Percentiles rank a stretch among this genome's conserved stretches.
These are phyloP conservation scores for Mesitornis unicolor DNA, from an alignment of 2,113 vertebrate species.

Conservation along the genomic window DNA sequence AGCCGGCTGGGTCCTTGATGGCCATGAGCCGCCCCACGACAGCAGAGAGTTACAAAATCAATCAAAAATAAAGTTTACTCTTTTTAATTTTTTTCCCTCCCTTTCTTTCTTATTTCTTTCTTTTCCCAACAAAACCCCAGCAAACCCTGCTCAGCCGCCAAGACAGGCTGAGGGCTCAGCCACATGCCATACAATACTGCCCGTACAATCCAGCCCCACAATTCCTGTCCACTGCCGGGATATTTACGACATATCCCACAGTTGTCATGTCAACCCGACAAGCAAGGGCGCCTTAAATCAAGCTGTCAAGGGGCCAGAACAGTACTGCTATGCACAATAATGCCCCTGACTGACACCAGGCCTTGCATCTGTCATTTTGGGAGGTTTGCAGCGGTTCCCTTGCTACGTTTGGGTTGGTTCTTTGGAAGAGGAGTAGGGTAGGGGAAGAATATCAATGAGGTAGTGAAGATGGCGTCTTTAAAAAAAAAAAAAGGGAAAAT, in stretches of 20 bases:
- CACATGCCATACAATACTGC: slow-evolving; percentile 71
- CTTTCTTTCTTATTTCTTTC: slow-evolving; percentile 12
- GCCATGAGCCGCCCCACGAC: neutral
- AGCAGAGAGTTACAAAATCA: neutral
- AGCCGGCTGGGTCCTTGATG: neutral
- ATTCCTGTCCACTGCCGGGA: slow-evolving; percentile 70
- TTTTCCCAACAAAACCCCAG: slow-evolving; percentile 13
- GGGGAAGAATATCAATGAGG: slow-evolving; percentile 59
- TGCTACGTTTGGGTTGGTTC: neutral
- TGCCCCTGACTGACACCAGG: slow-evolving; percentile 57
- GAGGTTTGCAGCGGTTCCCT: neutral
- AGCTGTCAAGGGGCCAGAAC: slow-evolving; percentile 64
- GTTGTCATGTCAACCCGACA: slow-evolving; percentile 76
- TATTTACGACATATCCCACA: slow-evolving; percentile 74
- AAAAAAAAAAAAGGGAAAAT: neutral
- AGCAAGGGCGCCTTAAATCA: slow-evolving; percentile 70
- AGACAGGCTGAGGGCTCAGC: slow-evolving; percentile 50
- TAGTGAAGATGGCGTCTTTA: neutral
- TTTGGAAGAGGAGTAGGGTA: neutral
- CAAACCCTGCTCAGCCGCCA: neutral
- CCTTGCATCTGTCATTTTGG: slow-evolving; percentile 61
- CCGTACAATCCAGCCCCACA: slow-evolving; percentile 72
- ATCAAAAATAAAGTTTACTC: neutral
- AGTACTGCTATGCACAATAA: slow-evolving; percentile 47
- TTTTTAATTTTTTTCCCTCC: no score